phyloP scores from a whole-genome alignment of 1,140 invertebrate genomes.

The Delia radicum region DNA sequence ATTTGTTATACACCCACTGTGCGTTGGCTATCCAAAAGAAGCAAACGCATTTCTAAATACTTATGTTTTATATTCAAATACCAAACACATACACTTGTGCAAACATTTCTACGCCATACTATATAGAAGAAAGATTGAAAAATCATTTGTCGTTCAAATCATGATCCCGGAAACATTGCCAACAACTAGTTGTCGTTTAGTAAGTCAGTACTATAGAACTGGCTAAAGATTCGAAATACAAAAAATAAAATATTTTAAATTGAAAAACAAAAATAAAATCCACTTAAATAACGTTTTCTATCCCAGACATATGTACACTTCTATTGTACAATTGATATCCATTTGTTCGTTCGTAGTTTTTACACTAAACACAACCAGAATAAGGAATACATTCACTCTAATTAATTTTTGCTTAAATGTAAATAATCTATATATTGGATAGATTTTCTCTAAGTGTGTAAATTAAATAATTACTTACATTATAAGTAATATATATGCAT shows the following conservation, averaged over 20 bases:
- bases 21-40: not conserved
- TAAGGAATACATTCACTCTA: no score
- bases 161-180: slow-evolving; percentile 1
- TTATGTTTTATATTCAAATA: not conserved
- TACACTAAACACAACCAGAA: no score
- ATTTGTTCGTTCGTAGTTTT: not conserved
- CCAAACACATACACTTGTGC: not conserved
- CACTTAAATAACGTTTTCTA: not conserved
- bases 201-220: not conserved
- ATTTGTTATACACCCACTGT: no score
- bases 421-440: no score
- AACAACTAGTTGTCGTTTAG: not conserved
- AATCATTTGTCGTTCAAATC: not conserved
- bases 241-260: not conserved
- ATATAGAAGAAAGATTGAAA: not conserved
- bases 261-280: not conserved
- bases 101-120: not conserved
- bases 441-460: no score
- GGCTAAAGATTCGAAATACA: not conserved
- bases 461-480: no score
- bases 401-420: no score
- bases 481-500: no score
- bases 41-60: not conserved
- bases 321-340: not conserved
- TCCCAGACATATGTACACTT: not conserved